Conservation (phyloP, 2,888 invertebrate genomes). For the Lasioglossum leucozonium region DNA sequence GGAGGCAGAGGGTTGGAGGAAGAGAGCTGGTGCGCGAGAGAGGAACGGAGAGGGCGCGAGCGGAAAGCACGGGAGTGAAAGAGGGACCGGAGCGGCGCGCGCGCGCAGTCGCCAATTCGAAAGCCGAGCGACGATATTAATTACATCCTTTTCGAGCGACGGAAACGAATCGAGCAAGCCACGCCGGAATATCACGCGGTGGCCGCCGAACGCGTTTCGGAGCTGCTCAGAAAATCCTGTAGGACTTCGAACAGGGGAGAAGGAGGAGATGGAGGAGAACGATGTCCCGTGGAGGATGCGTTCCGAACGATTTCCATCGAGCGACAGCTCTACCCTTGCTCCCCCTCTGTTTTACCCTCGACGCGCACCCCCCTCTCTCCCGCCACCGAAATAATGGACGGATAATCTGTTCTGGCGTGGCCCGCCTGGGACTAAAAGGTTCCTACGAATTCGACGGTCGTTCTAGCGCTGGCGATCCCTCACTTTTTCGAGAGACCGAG, state of each 20-base stretch:
- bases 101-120: slow-evolving; percentile 79
- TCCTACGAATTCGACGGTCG: slow-evolving; percentile 70
- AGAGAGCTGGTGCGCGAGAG: slow-evolving; percentile 30
- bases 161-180: slow-evolving; percentile 65
- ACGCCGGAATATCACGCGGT: slow-evolving; percentile 50
- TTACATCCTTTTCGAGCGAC: slow-evolving; percentile 69
- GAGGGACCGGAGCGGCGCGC: slow-evolving; percentile 23
- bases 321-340: background rate
- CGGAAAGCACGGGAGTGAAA: slow-evolving; percentile 42
- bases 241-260: too few relatives aligned
- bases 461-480: background rate
- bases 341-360: slow-evolving; percentile 2
- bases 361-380: slow-evolving; percentile 50
- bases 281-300: background rate
- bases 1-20: slow-evolving; percentile 55
- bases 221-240: slow-evolving; percentile 11
- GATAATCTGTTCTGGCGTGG: slow-evolving; percentile 75
- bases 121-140: slow-evolving; percentile 72
- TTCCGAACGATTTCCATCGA: slow-evolving; percentile 8
- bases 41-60: slow-evolving; percentile 48
- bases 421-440: slow-evolving; percentile 72
- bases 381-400: slow-evolving; percentile 76
- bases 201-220: slow-evolving; percentile 36
- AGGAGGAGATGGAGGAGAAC: background rate
- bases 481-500: background rate